phyloP scores from a whole-genome alignment of 2,113 vertebrate genomes.

The Leptodactylus fuscus region DNA sequence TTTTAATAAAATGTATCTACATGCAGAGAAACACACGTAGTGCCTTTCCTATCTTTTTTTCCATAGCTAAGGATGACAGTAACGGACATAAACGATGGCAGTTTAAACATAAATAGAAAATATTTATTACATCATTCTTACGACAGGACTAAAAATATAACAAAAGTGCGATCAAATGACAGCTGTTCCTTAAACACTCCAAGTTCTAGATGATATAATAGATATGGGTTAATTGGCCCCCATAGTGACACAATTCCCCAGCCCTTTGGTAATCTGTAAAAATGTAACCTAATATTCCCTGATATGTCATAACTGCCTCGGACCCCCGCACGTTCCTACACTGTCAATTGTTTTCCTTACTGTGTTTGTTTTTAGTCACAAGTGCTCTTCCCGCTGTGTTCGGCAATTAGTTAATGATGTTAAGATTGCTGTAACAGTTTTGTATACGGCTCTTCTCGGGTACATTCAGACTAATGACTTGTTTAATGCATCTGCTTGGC shows the following conservation, averaged over 20 bases:
- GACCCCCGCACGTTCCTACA: slow-evolving; percentile 7
- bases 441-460: slow-evolving; percentile 41
- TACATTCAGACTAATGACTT: slow-evolving; percentile 44
- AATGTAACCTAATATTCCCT: slow-evolving; percentile 27
- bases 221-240: background rate
- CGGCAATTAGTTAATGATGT: slow-evolving; percentile 45
- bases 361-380: slow-evolving; percentile 49
- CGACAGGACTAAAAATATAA: too few species aligned
- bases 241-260: background rate
- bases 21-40: too few species aligned
- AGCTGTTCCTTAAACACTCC: background rate
- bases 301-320: background rate
- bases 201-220: background rate
- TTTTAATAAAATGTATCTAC: too few species aligned
- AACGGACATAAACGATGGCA: too few species aligned
- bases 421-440: slow-evolving; percentile 40
- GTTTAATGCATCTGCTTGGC: slow-evolving; percentile 39
- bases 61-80: too few species aligned
- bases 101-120: too few species aligned
- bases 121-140: too few species aligned
- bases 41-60: too few species aligned
- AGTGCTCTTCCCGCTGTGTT: slow-evolving; percentile 40
- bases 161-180: background rate
- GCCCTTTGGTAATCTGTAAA: slow-evolving; percentile 5
- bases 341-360: slow-evolving; percentile 36